phyloP scores from a whole-genome alignment of 2,797 vertebrate species.

The Morelia viridis region DNA sequence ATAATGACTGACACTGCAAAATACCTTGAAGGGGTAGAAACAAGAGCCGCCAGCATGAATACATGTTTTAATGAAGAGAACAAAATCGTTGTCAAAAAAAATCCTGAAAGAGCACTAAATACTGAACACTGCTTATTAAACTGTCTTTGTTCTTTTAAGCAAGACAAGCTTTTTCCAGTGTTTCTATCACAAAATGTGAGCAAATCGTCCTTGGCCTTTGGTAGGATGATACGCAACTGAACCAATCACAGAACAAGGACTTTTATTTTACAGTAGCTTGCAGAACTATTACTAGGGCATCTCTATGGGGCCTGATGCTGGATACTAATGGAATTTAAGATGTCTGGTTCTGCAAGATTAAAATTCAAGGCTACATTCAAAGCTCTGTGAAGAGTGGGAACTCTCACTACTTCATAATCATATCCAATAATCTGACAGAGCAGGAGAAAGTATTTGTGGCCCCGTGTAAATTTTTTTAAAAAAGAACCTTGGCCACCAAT shows the following conservation, averaged over 20 bases:
- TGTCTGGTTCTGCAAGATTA: not conserved
- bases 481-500: not conserved
- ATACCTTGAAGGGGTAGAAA: constrained; percentile 27
- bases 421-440: not conserved
- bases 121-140: constrained; percentile 26
- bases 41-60: constrained; percentile 10
- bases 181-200: not conserved
- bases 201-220: not conserved
- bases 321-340: not conserved
- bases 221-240: not conserved
- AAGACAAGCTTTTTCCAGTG: not conserved
- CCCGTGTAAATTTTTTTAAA: not conserved
- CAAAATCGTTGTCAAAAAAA: constrained; percentile 12
- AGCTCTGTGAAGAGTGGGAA: not conserved
- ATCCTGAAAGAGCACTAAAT: not conserved
- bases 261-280: not conserved
- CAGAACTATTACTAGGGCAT: not conserved
- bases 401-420: not conserved
- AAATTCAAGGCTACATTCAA: not conserved
- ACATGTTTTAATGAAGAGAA: constrained; percentile 25
- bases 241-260: not conserved
- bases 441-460: not conserved
- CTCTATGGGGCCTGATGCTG: too few relatives aligned
- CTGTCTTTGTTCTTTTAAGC: not conserved
- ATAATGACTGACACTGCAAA: constrained; percentile 27